These are phyloP conservation scores for Ciconia stormi DNA, from an alignment of 2,113 vertebrate species.

Conservation along the genomic window DNA sequence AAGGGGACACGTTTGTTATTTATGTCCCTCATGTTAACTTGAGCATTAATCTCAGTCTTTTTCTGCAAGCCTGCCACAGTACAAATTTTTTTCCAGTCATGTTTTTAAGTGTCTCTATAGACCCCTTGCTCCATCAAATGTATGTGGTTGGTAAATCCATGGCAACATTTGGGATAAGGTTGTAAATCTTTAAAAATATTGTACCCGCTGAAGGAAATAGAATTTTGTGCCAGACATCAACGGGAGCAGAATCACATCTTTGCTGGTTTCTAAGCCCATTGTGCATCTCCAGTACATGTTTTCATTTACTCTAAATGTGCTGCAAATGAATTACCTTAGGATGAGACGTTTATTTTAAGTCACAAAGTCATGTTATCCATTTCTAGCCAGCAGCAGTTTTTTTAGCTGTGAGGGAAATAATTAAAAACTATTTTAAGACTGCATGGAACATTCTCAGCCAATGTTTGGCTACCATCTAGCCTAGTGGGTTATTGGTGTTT, in stretches of 20 bases:
- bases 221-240: background rate
- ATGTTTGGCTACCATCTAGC: background rate
- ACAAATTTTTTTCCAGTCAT: background rate
- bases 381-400: background rate
- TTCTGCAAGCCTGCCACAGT: background rate
- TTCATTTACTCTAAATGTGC: background rate
- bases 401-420: background rate
- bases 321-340: background rate
- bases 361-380: background rate
- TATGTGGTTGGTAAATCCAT: background rate
- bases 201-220: background rate
- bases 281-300: background rate
- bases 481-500: background rate
- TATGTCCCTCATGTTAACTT: background rate
- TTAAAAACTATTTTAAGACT: background rate
- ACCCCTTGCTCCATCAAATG: background rate
- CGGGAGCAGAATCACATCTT: background rate
- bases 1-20: background rate
- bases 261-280: background rate
- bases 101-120: background rate
- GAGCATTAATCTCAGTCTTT: background rate
- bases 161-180: background rate
- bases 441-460: background rate
- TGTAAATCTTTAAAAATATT: background rate
- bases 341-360: background rate